phyloP scores from a whole-genome alignment of 2,113 vertebrate genomes.

The Mesembrinibis cayennensis region DNA sequence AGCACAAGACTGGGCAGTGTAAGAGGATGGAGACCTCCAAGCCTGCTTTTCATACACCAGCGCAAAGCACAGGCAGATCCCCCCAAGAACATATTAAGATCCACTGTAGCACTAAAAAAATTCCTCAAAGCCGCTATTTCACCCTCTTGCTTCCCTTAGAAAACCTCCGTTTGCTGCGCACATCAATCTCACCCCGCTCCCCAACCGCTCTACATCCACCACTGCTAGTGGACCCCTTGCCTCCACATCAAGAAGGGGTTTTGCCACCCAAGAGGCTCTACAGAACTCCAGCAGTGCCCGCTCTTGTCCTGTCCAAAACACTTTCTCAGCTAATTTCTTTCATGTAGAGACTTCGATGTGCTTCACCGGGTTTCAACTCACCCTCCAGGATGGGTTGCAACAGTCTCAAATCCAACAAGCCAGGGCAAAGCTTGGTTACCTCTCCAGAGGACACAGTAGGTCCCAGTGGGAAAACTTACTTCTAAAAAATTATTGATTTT shows the following conservation, averaged over 20 bases:
- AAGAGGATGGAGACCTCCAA: background rate
- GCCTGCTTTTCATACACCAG: background rate
- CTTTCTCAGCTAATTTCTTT: background rate
- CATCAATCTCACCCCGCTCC: background rate
- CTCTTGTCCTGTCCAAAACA: background rate
- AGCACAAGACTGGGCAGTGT: background rate
- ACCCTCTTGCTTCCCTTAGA: background rate
- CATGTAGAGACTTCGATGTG: background rate
- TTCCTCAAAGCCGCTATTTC: background rate
- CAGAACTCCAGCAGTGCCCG: background rate
- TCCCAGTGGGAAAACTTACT: background rate
- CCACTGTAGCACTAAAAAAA: background rate
- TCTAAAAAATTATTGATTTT: background rate
- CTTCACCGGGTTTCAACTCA: background rate
- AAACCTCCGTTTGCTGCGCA: background rate
- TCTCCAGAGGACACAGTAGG: background rate
- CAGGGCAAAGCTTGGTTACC: background rate
- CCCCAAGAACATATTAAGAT: background rate
- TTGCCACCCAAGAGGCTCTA: background rate
- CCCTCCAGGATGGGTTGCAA: background rate
- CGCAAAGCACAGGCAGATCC: accelerated
- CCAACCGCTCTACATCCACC: too few relatives aligned
- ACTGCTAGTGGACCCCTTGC: background rate
- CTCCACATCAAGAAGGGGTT: background rate
- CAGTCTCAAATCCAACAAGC: background rate